Percentiles rank a stretch among this genome's conserved stretches.
Conservation (phyloP, 1,140 invertebrate genomes). For the Scaptodrosophila lebanonensis region DNA sequence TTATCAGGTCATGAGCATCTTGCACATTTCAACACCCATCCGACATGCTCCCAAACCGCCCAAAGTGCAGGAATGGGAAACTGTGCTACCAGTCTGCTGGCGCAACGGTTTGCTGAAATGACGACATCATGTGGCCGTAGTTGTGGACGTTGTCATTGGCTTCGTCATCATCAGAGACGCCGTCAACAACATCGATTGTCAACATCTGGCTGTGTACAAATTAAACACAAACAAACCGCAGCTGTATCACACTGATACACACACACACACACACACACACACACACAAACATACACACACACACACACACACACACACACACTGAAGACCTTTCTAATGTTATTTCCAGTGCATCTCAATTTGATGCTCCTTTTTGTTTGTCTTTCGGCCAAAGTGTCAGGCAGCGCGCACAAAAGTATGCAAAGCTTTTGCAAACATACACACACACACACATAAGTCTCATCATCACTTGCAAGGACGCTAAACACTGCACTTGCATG, state of each 20-base stretch:
- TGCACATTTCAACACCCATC: background rate
- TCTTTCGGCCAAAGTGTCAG: slow-evolving; percentile 16
- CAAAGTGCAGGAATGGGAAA: no score
- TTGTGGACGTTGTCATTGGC: no score
- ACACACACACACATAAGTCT: background rate
- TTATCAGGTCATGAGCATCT: background rate
- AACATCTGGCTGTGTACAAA: slow-evolving; percentile 57
- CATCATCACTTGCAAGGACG: slow-evolving; percentile 6
- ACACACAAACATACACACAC: no score
- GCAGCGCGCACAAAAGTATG: slow-evolving; percentile 13
- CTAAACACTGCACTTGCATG: slow-evolving; percentile 4
- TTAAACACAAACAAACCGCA: slow-evolving; percentile 58
- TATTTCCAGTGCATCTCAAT: background rate
- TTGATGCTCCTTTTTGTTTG: slow-evolving; percentile 32
- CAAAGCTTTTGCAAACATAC: slow-evolving; percentile 11
- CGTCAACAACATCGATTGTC: slow-evolving; percentile 42
- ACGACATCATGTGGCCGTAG: slow-evolving; percentile 20
- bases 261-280: no score
- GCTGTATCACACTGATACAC: slow-evolving; percentile 1
- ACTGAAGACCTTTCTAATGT: slow-evolving; percentile 8
- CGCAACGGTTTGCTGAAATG: slow-evolving; percentile 19
- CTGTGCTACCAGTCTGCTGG: no score
- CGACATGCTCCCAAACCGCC: no score
- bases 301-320: slow-evolving; percentile 5
- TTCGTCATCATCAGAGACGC: no score